Percentiles rank a stretch among this genome's conserved stretches.
Conservation (phyloP, 2,888 invertebrate species). For the Polydrusus tereticollis region DNA sequence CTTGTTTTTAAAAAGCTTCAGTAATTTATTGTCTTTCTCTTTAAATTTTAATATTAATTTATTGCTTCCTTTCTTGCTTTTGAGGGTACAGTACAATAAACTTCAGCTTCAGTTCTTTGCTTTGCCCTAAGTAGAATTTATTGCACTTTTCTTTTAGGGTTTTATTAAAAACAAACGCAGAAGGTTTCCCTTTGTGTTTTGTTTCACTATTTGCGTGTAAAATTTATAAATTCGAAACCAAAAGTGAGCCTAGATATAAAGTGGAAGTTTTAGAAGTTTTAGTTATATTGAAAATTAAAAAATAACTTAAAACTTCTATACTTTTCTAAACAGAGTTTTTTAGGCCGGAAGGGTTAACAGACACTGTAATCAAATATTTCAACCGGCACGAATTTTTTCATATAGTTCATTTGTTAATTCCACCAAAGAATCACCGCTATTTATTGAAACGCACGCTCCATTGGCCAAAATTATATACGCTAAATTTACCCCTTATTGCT, state of each 20-base stretch:
- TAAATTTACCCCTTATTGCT: constrained; percentile 32
- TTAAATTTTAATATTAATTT: constrained; percentile 37
- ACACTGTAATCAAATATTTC: background rate
- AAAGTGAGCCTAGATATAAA: too few relatives aligned
- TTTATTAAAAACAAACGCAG: constrained; percentile 27
- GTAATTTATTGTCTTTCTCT: constrained; percentile 29
- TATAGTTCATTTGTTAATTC: constrained; percentile 27
- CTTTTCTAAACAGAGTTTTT: too few relatives aligned
- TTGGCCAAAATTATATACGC: constrained; percentile 28
- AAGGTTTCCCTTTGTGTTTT: constrained; percentile 3
- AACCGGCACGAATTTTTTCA: background rate
- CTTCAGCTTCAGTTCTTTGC: constrained; percentile 23
- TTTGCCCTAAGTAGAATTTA: constrained; percentile 24
- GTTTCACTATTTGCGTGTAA: background rate
- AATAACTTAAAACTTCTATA: too few relatives aligned
- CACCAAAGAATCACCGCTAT: constrained; percentile 23
- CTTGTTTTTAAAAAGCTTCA: constrained; percentile 26
- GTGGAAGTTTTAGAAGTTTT: too few relatives aligned
- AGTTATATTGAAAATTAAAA: too few relatives aligned
- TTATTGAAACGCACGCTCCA: constrained; percentile 14
- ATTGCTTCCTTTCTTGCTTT: constrained; percentile 21
- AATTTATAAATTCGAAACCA: background rate
- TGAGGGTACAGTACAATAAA: constrained; percentile 27
- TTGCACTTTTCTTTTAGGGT: constrained; percentile 22
- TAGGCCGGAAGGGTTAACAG: too few relatives aligned